Base-by-base conservation (phyloP, 2,797 vertebrate genomes). In the Pseudomugil tenellus region DNA sequence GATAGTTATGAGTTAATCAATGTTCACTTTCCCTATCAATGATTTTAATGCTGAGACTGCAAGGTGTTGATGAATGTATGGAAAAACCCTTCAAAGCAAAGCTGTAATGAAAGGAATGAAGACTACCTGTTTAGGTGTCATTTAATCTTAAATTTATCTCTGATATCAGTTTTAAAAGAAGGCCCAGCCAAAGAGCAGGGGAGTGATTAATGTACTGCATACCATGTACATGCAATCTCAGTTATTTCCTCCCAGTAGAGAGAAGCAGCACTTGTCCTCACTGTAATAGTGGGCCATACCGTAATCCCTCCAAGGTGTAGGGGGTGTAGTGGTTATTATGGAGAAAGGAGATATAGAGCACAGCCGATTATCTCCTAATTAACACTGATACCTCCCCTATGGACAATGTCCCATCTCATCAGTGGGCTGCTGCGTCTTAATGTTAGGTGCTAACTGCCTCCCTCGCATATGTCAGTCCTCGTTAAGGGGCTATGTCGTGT, bases 401-500 rank as follows among this genome's bases (percentile, higher is more conserved):
- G 96, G 95, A 95, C 93, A 72, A 93, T 88, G 93, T 94, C 95
- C 96, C 93, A 92, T 96, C 95, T 95, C 95, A 94, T 95, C 90
- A 94, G 91, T 81, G 87, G 85, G 83, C 92, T 87, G 89, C 92
- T 91, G 93, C 72, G n/a, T 91, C 89, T 95, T 94, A 96, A 93
- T 96, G 95, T 95, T 95, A 96, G 96, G 92, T 94, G 94, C 92
- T 98, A 97, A 98, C 95, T 96, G 96, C 95, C 94, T 96, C 89
- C 91, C 92, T 95, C 95, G 95, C 97, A 98, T 98, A 97, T 98
- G 97, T 95, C 97, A 96, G 96, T 92, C 95, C 96, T 97, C 96
- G 95, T 99, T 98, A 98, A 95, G 96, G 95, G 96, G 95, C 94
- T 91, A 31, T 80, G 92, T 93, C 61, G 85, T 51, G 93, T 87